These are phyloP conservation scores for Herminia tarsipennalis DNA, from an alignment of 2,888 invertebrate species.

Conservation along the genomic window DNA sequence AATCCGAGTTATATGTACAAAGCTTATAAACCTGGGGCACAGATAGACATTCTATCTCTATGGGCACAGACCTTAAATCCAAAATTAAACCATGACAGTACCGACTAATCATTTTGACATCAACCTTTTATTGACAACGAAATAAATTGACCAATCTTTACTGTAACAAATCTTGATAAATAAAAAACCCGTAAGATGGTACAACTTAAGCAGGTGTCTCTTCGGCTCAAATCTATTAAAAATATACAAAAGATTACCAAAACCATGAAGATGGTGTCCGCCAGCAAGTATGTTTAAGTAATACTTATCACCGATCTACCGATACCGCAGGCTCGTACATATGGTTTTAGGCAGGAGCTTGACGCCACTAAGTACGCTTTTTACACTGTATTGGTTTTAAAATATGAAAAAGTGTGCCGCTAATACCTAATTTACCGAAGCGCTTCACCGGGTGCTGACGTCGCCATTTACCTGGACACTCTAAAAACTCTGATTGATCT, in stretches of 20 bases:
- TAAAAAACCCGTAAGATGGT: conserved; percentile 81
- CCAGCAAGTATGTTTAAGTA: conserved; percentile 78
- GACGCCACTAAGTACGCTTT: too few relatives aligned
- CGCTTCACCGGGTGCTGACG: too few relatives aligned
- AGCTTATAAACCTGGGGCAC: too few relatives aligned
- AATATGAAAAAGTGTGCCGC: too few relatives aligned
- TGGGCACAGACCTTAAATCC: neutral
- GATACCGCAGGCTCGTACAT: neutral
- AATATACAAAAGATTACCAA: conserved; percentile 95
- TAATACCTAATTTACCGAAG: too few relatives aligned
- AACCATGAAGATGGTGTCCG: conserved; percentile 93
- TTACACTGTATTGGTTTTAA: too few relatives aligned
- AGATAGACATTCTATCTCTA: too few relatives aligned
- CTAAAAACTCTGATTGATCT: too few relatives aligned
- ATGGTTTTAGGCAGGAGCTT: too few relatives aligned
- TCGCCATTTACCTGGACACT: too few relatives aligned
- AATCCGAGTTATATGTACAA: too few relatives aligned
- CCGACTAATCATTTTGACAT: conserved; percentile 1
- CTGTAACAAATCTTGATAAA: neutral
- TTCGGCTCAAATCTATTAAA: conserved; percentile 91
- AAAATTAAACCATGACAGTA: neutral
- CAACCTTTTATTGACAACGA: conserved; percentile 1
- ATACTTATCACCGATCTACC: neutral
- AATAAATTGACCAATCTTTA: neutral
- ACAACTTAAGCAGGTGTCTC: conserved; percentile 89